Conservation (phyloP, 2,888 invertebrate genomes). For the Pinctada fucata region DNA sequence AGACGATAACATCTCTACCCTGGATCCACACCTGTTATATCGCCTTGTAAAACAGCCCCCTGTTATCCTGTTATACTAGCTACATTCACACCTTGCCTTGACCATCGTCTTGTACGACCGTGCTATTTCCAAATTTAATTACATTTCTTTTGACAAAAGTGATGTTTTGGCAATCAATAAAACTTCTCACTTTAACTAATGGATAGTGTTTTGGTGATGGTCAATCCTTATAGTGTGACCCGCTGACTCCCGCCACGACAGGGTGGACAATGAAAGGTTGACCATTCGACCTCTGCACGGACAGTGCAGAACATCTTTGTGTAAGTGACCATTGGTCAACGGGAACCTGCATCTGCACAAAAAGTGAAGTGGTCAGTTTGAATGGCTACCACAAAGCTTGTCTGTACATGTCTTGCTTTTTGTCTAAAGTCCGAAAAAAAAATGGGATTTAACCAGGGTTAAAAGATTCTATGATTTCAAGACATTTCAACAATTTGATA, state of each 20-base stretch:
- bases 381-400: background rate
- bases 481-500: too few species aligned
- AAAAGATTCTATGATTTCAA: too few species aligned
- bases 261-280: constrained; percentile 48
- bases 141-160: background rate
- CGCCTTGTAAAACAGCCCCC: too few species aligned
- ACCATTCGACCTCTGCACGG: constrained; percentile 36
- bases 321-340: background rate
- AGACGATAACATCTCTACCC: too few species aligned
- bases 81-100: background rate
- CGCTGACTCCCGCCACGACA: constrained; percentile 41
- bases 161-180: constrained; percentile 20
- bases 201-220: constrained; percentile 1
- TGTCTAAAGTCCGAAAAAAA: background rate
- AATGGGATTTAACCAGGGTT: background rate
- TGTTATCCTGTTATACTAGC: too few species aligned
- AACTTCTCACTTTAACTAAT: constrained; percentile 8
- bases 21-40: too few species aligned
- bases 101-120: background rate
- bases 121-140: background rate
- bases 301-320: constrained; percentile 4
- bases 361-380: background rate
- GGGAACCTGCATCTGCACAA: background rate
- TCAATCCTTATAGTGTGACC: constrained; percentile 37
- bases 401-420: background rate